Percentiles rank a stretch among this genome's conserved stretches.
These are phyloP conservation scores for Drosophila suzukii DNA, from an alignment of 1,140 invertebrate species.

Conservation along the genomic window DNA sequence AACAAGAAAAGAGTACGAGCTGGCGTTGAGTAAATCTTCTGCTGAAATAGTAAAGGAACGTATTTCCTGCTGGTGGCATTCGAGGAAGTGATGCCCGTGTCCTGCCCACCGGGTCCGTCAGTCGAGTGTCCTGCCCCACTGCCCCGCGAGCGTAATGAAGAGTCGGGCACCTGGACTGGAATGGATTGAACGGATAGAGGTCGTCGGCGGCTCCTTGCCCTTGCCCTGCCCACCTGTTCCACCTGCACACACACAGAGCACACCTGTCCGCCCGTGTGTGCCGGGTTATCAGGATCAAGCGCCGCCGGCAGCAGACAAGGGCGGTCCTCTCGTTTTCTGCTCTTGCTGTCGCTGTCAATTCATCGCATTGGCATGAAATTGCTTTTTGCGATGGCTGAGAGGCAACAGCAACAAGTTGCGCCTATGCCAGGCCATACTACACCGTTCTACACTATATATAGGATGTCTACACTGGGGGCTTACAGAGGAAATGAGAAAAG, in stretches of 20 bases:
- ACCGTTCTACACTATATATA: not conserved
- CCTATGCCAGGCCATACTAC: slow-evolving; percentile 18
- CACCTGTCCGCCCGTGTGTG: slow-evolving; percentile 32
- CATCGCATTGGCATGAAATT: slow-evolving; percentile 74
- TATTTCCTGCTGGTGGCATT: not conserved
- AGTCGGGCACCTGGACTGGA: slow-evolving; percentile 30
- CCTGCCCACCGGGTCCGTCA: not conserved
- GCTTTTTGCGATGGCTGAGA: slow-evolving; percentile 70
- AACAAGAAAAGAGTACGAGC: not conserved
- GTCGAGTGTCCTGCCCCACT: slow-evolving; percentile 12
- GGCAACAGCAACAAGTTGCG: slow-evolving; percentile 42
- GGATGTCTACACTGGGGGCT: slow-evolving; percentile 20
- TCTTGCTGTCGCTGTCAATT: slow-evolving; percentile 65
- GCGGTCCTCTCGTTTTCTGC: slow-evolving; percentile 6
- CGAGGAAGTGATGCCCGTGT: not conserved
- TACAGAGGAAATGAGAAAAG: slow-evolving; percentile 79
- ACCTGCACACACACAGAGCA: not conserved
- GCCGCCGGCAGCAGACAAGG: slow-evolving; percentile 20
- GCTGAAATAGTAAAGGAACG: not conserved
- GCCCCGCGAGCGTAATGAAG: slow-evolving; percentile 36
- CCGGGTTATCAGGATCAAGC: slow-evolving; percentile 55
- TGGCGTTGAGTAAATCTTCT: not conserved
- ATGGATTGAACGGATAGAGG: slow-evolving; percentile 25
- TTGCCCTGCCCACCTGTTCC: not conserved
- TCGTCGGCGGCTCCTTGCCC: slow-evolving; percentile 9